Conservation (phyloP, 2,113 vertebrate genomes). For the Sylvilagus bachmani region DNA sequence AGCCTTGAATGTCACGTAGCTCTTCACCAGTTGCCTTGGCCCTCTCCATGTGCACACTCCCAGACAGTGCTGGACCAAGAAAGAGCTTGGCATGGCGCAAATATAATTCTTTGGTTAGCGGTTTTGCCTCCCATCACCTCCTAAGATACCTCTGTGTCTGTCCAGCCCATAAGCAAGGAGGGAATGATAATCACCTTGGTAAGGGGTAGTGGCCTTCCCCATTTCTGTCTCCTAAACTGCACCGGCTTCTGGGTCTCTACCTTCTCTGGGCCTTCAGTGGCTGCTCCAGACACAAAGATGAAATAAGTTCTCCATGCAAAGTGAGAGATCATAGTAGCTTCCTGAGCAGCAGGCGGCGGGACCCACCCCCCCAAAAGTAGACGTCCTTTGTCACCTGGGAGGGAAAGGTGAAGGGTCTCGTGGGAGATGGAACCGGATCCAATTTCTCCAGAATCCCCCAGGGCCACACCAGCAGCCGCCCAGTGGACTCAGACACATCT, state of each 20-base stretch:
- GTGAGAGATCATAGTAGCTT: constrained; percentile 85
- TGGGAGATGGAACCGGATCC: constrained; percentile 22
- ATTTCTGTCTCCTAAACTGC: constrained; percentile 81
- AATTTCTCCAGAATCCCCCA: constrained; percentile 82
- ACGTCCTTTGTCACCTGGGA: constrained; percentile 81
- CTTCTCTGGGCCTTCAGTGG: constrained; percentile 85
- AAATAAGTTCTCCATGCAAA: constrained; percentile 87
- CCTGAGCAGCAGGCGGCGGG: constrained; percentile 83
- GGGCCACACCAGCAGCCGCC: constrained; percentile 78
- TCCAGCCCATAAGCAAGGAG: background rate
- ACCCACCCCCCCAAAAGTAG: constrained; percentile 84
- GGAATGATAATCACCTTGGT: background rate
- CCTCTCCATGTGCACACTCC: background rate
- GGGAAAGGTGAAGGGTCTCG: constrained; percentile 67
- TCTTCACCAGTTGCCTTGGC: background rate
- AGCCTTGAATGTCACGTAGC: background rate
- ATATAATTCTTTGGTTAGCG: background rate
- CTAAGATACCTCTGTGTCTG: background rate
- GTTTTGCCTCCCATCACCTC: background rate
- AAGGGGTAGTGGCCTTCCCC: background rate
- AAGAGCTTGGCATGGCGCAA: background rate
- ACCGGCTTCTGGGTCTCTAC: constrained; percentile 84
- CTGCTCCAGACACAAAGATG: constrained; percentile 87
- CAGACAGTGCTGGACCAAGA: background rate
- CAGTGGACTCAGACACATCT: constrained; percentile 82